Percentiles rank a stretch among this genome's conserved stretches.
phyloP scores from a whole-genome alignment of 2,113 vertebrate genomes.

The Solea solea region DNA sequence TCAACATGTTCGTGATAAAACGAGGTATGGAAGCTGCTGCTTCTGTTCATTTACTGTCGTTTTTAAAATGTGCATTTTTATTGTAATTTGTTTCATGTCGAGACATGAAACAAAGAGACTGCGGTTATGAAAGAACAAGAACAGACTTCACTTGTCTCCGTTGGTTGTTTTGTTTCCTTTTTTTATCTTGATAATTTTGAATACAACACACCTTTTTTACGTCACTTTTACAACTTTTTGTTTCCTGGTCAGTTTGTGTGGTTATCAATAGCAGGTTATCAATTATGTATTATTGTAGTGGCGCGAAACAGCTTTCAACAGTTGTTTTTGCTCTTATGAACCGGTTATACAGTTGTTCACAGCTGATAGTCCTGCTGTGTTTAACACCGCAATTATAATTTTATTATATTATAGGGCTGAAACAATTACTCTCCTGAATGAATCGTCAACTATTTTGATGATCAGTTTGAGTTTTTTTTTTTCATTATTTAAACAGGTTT shows the following conservation, averaged over 20 bases:
- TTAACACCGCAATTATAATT: not conserved
- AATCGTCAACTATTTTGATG: not conserved
- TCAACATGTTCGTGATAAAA: slow-evolving; percentile 92
- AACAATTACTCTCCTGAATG: too few species aligned
- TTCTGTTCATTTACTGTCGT: not conserved
- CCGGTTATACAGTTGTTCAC: slow-evolving; percentile 30
- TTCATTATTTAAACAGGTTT: too few species aligned
- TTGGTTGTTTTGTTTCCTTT: not conserved
- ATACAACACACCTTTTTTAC: too few species aligned
- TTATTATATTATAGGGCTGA: too few species aligned
- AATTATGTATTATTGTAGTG: not conserved
- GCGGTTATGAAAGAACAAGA: not conserved
- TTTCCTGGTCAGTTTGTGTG: too few species aligned
- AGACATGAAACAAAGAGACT: slow-evolving; percentile 38
- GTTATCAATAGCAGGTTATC: not conserved
- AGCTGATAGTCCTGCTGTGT: not conserved
- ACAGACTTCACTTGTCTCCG: too few species aligned
- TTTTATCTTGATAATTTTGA: too few species aligned
- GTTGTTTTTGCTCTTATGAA: slow-evolving; percentile 20
- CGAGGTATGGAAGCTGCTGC: slow-evolving; percentile 79
- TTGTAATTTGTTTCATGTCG: slow-evolving; percentile 2
- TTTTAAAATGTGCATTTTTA: too few species aligned
- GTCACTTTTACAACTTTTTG: too few species aligned
- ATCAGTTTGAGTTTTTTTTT: too few species aligned
- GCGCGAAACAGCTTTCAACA: slow-evolving; percentile 19